A percentile compares a stretch with the other conserved stretches of the same genome.
Conservation (phyloP, 2,888 invertebrate species). For the Xestobium rufovillosum region DNA sequence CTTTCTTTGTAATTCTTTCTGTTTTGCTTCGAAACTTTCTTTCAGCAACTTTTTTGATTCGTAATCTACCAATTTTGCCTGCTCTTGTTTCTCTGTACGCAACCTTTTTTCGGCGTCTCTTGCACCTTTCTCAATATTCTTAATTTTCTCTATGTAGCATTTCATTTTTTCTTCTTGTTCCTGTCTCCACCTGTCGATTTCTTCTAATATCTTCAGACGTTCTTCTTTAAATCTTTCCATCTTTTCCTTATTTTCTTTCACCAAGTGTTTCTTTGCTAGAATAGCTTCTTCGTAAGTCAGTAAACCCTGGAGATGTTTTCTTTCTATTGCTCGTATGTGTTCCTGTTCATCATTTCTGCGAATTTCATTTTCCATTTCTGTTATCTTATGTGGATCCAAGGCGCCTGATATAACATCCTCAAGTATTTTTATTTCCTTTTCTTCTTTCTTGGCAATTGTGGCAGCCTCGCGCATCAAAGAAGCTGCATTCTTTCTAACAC, state of each 20-base stretch:
- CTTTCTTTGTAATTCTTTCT: conserved; percentile 38
- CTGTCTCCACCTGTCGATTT: conserved; percentile 48
- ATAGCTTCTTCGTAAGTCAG: conserved; percentile 53
- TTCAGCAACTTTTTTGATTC: conserved; percentile 42
- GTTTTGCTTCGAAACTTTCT: conserved; percentile 32
- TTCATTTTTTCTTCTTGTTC: conserved; percentile 46
- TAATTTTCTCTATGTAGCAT: conserved; percentile 44
- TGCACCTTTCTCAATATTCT: conserved; percentile 44
- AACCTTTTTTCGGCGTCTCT: conserved; percentile 48
- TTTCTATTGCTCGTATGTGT: conserved; percentile 49
- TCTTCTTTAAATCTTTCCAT: conserved; percentile 47
- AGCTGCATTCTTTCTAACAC: conserved; percentile 46
- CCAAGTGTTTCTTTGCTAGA: conserved; percentile 47
- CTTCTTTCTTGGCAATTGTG: conserved; percentile 43
- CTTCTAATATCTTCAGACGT: conserved; percentile 43
- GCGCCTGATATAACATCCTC: conserved; percentile 46
- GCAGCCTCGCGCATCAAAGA: conserved; percentile 49
- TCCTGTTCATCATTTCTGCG: conserved; percentile 46
- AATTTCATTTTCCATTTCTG: conserved; percentile 44
- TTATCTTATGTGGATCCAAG: conserved; percentile 41
- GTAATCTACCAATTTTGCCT: conserved; percentile 45
- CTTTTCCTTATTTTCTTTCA: conserved; percentile 46
- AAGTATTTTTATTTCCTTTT: conserved; percentile 48
- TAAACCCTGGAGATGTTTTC: conserved; percentile 51
- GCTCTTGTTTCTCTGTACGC: conserved; percentile 48